Evolutionary conservation across 2,113 vertebrate genomes (phyloP).

Genomic region (Centropus bengalensis): DNA sequence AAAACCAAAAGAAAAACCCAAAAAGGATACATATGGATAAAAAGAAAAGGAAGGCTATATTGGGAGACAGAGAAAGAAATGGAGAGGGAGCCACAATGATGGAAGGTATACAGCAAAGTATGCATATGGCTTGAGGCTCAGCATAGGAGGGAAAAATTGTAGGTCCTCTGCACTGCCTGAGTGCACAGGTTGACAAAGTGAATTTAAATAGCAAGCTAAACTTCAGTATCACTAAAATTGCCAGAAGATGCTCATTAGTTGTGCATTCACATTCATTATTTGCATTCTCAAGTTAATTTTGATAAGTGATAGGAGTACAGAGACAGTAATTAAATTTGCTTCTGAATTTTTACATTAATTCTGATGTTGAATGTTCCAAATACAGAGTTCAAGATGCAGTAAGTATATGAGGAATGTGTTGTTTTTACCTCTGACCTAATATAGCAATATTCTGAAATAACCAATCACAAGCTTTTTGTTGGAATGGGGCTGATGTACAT

Average conservation of each 20-base stretch:
- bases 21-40: neutral
- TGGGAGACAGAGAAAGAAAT: neutral
- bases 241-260: neutral
- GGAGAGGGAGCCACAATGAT: accelerated
- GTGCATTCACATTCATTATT: neutral
- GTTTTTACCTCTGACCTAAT: constrained; percentile 54
- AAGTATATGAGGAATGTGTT: constrained; percentile 14
- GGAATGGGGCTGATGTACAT: constrained; percentile 4
- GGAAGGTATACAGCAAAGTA: neutral
- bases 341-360: neutral
- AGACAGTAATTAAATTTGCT: neutral
- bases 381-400: constrained; percentile 49
- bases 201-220: neutral
- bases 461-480: neutral
- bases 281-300: neutral
- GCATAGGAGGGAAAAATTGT: neutral
- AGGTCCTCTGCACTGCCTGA: neutral
- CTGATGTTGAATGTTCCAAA: constrained; percentile 3
- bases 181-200: neutral
- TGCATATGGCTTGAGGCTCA: neutral
- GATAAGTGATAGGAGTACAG: neutral
- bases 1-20: neutral
- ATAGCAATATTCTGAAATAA: constrained; percentile 35
- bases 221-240: neutral
- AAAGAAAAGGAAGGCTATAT: neutral